Base-by-base conservation (phyloP, 2,113 vertebrate genomes). In the Protomyctophum bolini region DNA sequence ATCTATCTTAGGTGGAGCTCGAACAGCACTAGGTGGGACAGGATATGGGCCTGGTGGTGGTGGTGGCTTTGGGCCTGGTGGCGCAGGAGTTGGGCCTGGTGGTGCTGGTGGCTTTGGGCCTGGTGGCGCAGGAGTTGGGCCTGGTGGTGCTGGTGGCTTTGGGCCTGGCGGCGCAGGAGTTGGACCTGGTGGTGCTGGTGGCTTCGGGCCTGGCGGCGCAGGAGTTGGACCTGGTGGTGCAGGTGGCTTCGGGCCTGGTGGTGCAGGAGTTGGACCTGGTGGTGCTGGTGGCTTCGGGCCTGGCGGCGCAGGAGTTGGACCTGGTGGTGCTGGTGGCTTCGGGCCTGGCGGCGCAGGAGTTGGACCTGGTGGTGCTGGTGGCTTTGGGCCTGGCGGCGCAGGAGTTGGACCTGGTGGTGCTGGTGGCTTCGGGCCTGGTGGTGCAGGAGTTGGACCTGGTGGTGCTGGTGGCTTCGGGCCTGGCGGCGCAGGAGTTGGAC, bases 221-320 rank as follows among this genome's bases (percentile, higher is more conserved):
- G 76, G 83, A 6, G 0, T 65, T 61, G 79, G 83, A 0, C 71
- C 81, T 29, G 82, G 80, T 0, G 77, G 83, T 0, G 7, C 78
- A 1, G 85, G 85, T 0, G 87, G 87, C 2, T 0, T 63, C 49
- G 70, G 83, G 0, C 80, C 85, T 7, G 85, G 82, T 0, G 83
- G 83, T 0, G 7, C 49, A 0, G 87, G 87, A 0, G 68, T 8
- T 63, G 60, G 60, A 6, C 60, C 60, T 63, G 60, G 60, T 10
- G 60, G 60, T 12, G 33, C 58, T 15, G 33, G 58, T 41, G 33
- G 79, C 10, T 0, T 65, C 29, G 83, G 87, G 0, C 83, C 81
- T n/a, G 83, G 85, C 0, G 77, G 81, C 0, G 7, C 75, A 48
- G 66, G 66, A 48, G 15, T 21, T 68, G 66, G 66, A 1, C 66